phyloP scores from a whole-genome alignment of 2,888 invertebrate species.

The Girardia tigrina region DNA sequence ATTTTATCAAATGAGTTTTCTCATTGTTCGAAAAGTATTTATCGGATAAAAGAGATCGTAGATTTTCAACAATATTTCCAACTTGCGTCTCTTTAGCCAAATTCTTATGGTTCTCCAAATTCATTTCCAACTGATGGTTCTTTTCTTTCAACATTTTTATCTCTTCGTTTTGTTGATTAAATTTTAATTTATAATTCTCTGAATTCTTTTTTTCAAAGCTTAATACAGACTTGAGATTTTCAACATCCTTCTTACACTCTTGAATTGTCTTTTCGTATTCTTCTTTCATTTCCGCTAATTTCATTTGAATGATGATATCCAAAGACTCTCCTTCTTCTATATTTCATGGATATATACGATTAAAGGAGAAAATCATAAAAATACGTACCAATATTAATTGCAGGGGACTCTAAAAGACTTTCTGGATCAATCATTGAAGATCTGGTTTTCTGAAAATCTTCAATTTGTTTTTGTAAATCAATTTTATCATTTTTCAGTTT shows the following conservation, averaged over 20 bases:
- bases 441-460: background rate
- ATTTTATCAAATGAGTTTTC: background rate
- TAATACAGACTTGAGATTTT: background rate
- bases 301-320: background rate
- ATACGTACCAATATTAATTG: background rate
- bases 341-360: background rate
- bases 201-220: too few relatives aligned
- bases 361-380: too few relatives aligned
- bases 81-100: too few relatives aligned
- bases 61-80: background rate
- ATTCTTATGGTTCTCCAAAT: background rate
- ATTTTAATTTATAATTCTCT: too few relatives aligned
- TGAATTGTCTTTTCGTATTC: background rate
- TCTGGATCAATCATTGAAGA: background rate
- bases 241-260: too few relatives aligned
- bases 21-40: background rate
- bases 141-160: too few relatives aligned
- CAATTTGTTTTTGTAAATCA: background rate
- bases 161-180: too few relatives aligned
- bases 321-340: background rate
- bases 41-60: background rate
- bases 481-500: background rate
- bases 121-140: too few relatives aligned
- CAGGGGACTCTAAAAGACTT: background rate
- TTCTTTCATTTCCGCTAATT: background rate